Evolutionary conservation across 1,140 invertebrate genomes (phyloP).

Genomic region (Meloidogyne hapla): DNA sequence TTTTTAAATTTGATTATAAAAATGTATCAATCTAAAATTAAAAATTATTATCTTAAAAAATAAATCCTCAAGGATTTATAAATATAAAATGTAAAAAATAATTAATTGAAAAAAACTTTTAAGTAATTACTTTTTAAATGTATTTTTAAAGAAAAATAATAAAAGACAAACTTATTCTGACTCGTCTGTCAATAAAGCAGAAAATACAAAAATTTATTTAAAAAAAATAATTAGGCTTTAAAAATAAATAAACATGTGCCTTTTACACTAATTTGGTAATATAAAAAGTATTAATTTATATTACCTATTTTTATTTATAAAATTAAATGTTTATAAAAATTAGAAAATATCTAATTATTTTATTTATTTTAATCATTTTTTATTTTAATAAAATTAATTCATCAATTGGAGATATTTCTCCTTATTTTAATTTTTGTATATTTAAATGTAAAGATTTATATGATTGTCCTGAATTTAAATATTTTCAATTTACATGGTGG

Average conservation of each 20-base stretch:
- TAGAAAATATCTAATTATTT: not conserved
- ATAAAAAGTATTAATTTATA: too few relatives aligned
- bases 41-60: too few relatives aligned
- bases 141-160: too few relatives aligned
- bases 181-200: constrained; percentile 6
- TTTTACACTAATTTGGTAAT: too few relatives aligned
- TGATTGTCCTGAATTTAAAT: not conserved
- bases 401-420: not conserved
- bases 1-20: not conserved
- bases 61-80: too few relatives aligned
- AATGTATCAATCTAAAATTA: not conserved
- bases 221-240: too few relatives aligned
- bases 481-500: constrained; percentile 30
- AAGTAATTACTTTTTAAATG: too few relatives aligned
- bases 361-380: constrained; percentile 2
- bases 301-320: too few relatives aligned
- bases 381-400: not conserved
- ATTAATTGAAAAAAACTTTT: too few relatives aligned
- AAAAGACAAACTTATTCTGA: not conserved
- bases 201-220: not conserved
- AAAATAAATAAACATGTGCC: too few relatives aligned
- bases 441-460: not conserved
- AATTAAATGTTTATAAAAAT: not conserved
- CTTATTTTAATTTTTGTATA: not conserved
- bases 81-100: too few relatives aligned